Evolutionary conservation across 2,113 vertebrate genomes (phyloP).

Genomic region (Albula glossodonta): DNA sequence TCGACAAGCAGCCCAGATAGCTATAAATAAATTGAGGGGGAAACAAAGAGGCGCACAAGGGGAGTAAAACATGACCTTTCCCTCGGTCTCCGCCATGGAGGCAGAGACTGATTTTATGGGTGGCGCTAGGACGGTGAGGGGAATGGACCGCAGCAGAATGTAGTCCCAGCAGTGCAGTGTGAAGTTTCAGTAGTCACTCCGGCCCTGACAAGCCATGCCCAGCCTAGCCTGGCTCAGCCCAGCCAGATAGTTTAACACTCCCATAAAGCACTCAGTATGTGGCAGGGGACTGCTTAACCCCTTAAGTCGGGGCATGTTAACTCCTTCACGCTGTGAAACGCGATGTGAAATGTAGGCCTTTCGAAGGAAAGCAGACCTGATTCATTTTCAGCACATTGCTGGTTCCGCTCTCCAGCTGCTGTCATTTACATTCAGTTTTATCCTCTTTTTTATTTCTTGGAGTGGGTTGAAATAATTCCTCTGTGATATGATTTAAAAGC

Average conservation of each 20-base stretch:
- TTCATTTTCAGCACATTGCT: background rate
- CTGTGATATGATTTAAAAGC: background rate
- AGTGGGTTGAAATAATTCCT: background rate
- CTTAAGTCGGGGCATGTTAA: background rate
- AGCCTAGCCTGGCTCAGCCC: background rate
- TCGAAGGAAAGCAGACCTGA: background rate
- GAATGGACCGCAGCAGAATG: background rate
- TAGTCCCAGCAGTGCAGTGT: background rate
- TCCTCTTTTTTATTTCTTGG: background rate
- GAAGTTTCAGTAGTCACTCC: background rate
- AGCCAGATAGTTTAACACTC: background rate
- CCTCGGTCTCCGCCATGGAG: background rate
- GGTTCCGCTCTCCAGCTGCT: background rate
- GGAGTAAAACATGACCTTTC: slow-evolving; percentile 16
- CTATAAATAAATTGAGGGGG: slow-evolving; percentile 23
- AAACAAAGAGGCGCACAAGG: background rate
- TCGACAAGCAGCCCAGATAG: background rate
- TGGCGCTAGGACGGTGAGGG: background rate
- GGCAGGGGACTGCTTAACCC: background rate
- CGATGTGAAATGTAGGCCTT: background rate
- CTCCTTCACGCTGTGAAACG: background rate
- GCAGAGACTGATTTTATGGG: background rate
- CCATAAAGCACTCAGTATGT: background rate
- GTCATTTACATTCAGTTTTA: background rate
- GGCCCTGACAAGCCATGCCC: background rate